A percentile compares a stretch with the other conserved stretches of the same genome.
Conservation (phyloP, 1,140 invertebrate genomes). For the Calliopsis andreniformis region DNA sequence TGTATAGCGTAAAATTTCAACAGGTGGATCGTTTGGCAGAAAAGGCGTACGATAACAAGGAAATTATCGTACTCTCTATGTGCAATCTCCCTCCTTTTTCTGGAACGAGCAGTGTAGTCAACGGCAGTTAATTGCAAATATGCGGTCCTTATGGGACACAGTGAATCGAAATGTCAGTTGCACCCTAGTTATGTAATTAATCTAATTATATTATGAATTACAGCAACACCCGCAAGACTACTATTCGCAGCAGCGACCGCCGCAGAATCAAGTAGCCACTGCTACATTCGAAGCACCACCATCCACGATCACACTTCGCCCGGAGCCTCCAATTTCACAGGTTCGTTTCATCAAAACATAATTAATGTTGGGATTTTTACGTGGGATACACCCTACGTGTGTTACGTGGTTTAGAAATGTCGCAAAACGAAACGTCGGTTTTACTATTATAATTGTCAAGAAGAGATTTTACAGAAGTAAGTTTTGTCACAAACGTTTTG, state of each 20-base stretch:
- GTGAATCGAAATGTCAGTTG: not conserved
- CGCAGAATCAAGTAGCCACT: constrained; percentile 68
- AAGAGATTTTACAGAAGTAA: too few relatives aligned
- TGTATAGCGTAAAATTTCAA: constrained; percentile 1
- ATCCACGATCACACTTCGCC: constrained; percentile 86
- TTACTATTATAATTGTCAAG: too few relatives aligned
- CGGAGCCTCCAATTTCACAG: constrained; percentile 87
- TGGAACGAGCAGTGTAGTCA: constrained; percentile 54
- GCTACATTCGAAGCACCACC: constrained; percentile 84
- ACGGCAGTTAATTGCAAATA: constrained; percentile 20
- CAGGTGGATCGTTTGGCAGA: constrained; percentile 36
- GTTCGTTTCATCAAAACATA: constrained; percentile 59
- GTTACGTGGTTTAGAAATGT: too few relatives aligned
- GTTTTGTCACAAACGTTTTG: too few relatives aligned
- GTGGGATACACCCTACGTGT: too few relatives aligned
- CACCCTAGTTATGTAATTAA: not conserved
- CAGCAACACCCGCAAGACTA: constrained; percentile 64
- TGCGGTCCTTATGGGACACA: not conserved
- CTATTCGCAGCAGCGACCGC: constrained; percentile 60
- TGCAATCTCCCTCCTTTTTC: constrained; percentile 13
- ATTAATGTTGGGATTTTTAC: too few relatives aligned
- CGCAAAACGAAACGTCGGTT: too few relatives aligned
- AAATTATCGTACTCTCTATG: not conserved
- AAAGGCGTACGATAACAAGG: constrained; percentile 12
- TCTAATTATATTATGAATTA: constrained; percentile 28